These are phyloP conservation scores for Prorops nasuta DNA, from an alignment of 1,140 invertebrate genomes.

Conservation along the genomic window DNA sequence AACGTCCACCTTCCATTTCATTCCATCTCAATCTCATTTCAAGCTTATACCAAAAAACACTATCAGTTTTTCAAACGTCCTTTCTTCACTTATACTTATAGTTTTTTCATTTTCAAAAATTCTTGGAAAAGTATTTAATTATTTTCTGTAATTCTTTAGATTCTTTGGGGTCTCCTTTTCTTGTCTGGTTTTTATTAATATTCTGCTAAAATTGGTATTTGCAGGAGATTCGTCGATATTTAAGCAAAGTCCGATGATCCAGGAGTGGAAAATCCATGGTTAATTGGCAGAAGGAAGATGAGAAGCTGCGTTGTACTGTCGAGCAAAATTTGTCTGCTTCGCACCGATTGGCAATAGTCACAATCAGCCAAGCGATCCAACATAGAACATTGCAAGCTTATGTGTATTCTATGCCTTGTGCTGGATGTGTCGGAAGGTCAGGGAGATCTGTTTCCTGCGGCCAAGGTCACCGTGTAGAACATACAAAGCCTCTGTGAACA, in stretches of 20 bases:
- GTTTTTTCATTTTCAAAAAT: too few species aligned
- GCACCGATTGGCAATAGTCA: constrained; percentile 18
- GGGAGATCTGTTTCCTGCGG: constrained; percentile 43
- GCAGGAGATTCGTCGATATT: too few species aligned
- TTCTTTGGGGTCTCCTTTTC: too few species aligned
- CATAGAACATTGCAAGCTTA: constrained; percentile 52
- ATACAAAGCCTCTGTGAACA: constrained; percentile 55
- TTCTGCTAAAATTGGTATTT: too few species aligned
- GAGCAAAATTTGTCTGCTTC: too few species aligned
- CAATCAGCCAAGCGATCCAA: constrained; percentile 43
- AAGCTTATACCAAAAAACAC: constrained; percentile 24
- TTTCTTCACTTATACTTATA: too few species aligned
- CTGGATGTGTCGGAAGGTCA: constrained; percentile 45
- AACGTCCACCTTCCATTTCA: constrained; percentile 16
- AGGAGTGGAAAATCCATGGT: too few species aligned
- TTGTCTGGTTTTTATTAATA: too few species aligned
- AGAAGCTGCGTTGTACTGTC: background rate
- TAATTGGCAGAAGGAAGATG: too few species aligned
- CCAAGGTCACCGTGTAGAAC: constrained; percentile 44
- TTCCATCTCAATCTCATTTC: constrained; percentile 32
- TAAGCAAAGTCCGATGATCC: too few species aligned
- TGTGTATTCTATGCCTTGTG: constrained; percentile 43
- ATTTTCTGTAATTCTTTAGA: too few species aligned
- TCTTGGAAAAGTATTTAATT: too few species aligned
- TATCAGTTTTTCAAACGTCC: background rate